Evolutionary conservation across 2,888 invertebrate species (phyloP).

Genomic region (Gisinianus flammeolus): DNA sequence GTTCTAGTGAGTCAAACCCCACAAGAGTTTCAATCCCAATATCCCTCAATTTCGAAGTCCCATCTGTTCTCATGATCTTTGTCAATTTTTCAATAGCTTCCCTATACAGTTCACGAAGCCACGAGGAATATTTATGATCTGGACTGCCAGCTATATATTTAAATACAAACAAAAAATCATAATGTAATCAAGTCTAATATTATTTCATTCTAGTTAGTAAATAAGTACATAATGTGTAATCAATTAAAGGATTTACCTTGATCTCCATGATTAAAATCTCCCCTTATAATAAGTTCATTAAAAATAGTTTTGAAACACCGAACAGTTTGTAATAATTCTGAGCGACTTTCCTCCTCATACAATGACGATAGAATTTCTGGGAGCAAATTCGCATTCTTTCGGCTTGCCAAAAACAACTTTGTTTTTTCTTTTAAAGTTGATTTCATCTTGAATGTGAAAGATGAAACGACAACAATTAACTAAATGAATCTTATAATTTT

Average conservation of each 20-base stretch:
- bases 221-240: not conserved
- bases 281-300: slow-evolving; percentile 62
- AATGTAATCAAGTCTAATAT: too few species aligned
- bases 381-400: slow-evolving; percentile 31
- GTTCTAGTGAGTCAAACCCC: not conserved
- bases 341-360: not conserved
- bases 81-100: slow-evolving; percentile 69
- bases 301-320: slow-evolving; percentile 28
- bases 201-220: too few species aligned
- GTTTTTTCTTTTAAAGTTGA: slow-evolving; percentile 29
- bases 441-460: too few species aligned
- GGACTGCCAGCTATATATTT: slow-evolving; percentile 60
- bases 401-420: slow-evolving; percentile 20
- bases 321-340: slow-evolving; percentile 19
- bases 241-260: slow-evolving; percentile 6
- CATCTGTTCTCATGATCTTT: slow-evolving; percentile 66
- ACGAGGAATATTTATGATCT: slow-evolving; percentile 71
- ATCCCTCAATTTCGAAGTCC: slow-evolving; percentile 14
- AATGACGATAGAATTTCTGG: slow-evolving; percentile 22
- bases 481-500: too few species aligned
- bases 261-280: slow-evolving; percentile 18
- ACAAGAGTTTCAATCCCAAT: slow-evolving; percentile 26
- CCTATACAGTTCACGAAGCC: slow-evolving; percentile 75
- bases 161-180: not conserved
- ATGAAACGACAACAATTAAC: too few species aligned